These are phyloP conservation scores for Lasioglossum baleicum DNA, from an alignment of 1,140 invertebrate genomes.

Conservation along the genomic window DNA sequence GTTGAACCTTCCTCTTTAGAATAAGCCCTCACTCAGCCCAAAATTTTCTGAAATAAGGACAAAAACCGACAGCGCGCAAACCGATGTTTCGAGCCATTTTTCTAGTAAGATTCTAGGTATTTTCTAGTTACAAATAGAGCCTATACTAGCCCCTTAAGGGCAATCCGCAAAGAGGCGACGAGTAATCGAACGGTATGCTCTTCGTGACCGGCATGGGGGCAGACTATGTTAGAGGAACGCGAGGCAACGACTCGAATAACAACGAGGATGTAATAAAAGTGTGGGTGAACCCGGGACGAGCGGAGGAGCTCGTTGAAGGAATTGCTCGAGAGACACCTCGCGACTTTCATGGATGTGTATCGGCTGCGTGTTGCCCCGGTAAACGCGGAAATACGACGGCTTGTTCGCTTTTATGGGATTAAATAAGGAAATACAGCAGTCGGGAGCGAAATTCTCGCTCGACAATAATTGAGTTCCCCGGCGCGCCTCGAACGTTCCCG, in stretches of 20 bases:
- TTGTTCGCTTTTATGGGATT: neutral
- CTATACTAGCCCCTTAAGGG: no score
- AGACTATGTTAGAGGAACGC: neutral
- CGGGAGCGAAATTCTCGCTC: neutral
- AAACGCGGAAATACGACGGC: neutral
- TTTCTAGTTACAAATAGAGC: no score
- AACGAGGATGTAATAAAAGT: neutral
- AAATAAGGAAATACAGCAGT: slow-evolving; percentile 11
- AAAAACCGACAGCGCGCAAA: no score
- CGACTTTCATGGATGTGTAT: neutral
- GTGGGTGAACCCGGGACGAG: neutral
- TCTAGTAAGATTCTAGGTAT: no score
- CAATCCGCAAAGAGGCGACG: no score
- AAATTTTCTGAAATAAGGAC: no score
- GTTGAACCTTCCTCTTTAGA: no score
- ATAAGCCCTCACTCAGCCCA: no score
- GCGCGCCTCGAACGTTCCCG: neutral
- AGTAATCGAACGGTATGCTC: no score
- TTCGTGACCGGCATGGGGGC: no score
- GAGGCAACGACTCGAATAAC: neutral
- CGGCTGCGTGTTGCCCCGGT: neutral
- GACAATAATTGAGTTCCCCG: neutral
- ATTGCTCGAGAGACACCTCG: neutral
- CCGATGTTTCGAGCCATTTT: no score
- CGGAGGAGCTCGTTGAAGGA: neutral